These are phyloP conservation scores for Dicentrarchus labrax DNA, from an alignment of 2,113 vertebrate genomes.

Conservation along the genomic window DNA sequence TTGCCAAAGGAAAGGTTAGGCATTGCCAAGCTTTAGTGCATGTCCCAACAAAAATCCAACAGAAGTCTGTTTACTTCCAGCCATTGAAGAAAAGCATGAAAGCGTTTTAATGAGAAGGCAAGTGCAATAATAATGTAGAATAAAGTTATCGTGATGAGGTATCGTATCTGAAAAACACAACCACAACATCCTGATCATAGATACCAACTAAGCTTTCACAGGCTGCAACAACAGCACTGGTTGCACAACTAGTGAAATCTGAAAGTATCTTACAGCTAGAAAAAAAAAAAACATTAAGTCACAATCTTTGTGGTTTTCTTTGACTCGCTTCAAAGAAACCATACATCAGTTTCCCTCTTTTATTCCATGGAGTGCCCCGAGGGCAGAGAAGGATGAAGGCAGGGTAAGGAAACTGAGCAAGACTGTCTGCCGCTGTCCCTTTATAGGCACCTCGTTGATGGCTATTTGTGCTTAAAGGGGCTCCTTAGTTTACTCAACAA, in stretches of 20 bases:
- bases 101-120: constrained; percentile 12
- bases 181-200: not conserved
- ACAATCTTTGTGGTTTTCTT: constrained; percentile 67
- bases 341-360: constrained; percentile 66
- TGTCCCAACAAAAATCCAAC: not conserved
- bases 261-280: constrained; percentile 41
- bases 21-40: not conserved
- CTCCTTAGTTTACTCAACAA: constrained; percentile 65
- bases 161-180: not conserved
- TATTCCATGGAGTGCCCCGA: constrained; percentile 47
- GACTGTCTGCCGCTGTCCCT: constrained; percentile 41
- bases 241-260: constrained; percentile 32
- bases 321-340: constrained; percentile 72
- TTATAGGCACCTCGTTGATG: constrained; percentile 53
- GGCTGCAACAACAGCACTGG: constrained; percentile 3
- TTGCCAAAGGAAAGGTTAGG: constrained; percentile 9
- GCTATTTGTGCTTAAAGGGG: constrained; percentile 54
- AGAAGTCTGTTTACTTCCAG: not conserved
- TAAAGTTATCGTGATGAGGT: not conserved
- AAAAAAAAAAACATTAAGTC: constrained; percentile 55
- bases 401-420: constrained; percentile 51
- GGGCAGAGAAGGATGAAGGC: constrained; percentile 59
- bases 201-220: not conserved
- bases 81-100: not conserved
- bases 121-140: not conserved